Evolutionary conservation across 2,113 vertebrate genomes (phyloP).

Genomic region (Neodontobutis hainanensis): DNA sequence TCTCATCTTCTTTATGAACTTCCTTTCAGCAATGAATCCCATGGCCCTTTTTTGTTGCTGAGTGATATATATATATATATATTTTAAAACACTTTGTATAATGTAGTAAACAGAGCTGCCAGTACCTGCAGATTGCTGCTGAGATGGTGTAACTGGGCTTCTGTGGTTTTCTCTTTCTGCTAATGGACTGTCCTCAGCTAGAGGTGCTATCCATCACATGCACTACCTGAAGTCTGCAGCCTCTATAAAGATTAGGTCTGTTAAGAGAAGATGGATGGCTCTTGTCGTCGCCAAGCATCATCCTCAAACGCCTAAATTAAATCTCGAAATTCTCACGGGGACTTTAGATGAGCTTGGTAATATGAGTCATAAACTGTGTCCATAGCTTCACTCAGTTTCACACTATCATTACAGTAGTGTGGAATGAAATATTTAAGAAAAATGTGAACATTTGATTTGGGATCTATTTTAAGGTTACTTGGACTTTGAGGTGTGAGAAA

Average conservation of each 20-base stretch:
- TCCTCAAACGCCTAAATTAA: conserved; percentile 86
- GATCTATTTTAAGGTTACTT: conserved; percentile 52
- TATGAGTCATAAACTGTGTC: conserved; percentile 52
- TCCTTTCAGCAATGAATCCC: no score
- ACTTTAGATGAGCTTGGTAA: conserved; percentile 84
- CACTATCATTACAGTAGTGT: conserved; percentile 2
- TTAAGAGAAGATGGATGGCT: conserved; percentile 92
- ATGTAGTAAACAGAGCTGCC: conserved; percentile 56
- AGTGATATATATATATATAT: no score
- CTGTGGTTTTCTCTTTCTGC: conserved; percentile 66
- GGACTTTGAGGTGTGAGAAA: conserved; percentile 33
- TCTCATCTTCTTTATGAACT: no score
- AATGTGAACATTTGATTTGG: conserved; percentile 61
- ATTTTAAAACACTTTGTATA: conserved; percentile 42
- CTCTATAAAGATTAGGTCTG: conserved; percentile 89
- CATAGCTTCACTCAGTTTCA: conserved; percentile 41
- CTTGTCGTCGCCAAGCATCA: conserved; percentile 81
- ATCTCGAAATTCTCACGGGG: conserved; percentile 84
- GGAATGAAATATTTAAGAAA: conserved; percentile 68
- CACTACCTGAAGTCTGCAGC: conserved; percentile 83
- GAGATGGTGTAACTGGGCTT: conserved; percentile 57
- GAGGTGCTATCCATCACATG: conserved; percentile 84
- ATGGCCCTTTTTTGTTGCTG: no score
- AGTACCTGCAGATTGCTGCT: conserved; percentile 52
- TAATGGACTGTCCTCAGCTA: conserved; percentile 76